Evolutionary conservation across 2,797 vertebrate genomes (phyloP).

Genomic region (Spinibarbus caldwelli): DNA sequence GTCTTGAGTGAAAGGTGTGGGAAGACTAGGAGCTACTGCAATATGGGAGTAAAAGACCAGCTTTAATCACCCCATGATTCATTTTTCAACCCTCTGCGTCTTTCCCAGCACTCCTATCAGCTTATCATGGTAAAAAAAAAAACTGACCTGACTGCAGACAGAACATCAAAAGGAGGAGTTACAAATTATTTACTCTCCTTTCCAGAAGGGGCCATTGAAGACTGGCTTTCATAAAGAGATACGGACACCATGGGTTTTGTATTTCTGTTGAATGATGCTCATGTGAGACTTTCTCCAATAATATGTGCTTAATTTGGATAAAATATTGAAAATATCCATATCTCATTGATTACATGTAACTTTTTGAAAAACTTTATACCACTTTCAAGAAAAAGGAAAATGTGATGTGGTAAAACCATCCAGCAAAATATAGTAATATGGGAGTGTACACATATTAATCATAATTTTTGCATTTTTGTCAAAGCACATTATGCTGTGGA

Average conservation of each 20-base stretch:
- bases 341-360: neutral
- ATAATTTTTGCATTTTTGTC: neutral
- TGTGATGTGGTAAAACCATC: neutral
- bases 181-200: conserved; percentile 31
- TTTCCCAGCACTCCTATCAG: conserved; percentile 23
- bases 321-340: neutral
- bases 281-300: neutral
- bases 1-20: conserved; percentile 34
- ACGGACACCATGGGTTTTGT: neutral
- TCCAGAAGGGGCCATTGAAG: conserved; percentile 33
- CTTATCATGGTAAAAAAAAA: conserved; percentile 51
- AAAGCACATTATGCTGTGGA: neutral
- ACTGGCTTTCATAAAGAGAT: neutral
- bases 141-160: conserved; percentile 37
- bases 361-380: neutral
- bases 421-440: neutral
- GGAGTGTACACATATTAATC: neutral
- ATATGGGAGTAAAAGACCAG: conserved; percentile 32
- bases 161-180: conserved; percentile 48
- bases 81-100: conserved; percentile 28
- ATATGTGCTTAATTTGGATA: neutral
- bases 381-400: neutral
- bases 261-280: neutral
- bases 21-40: conserved; percentile 31
- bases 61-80: conserved; percentile 40